Percentiles rank a stretch among this genome's conserved stretches.
These are phyloP conservation scores for Siphamia tubifer DNA, from an alignment of 2,113 vertebrate species.

Conservation along the genomic window DNA sequence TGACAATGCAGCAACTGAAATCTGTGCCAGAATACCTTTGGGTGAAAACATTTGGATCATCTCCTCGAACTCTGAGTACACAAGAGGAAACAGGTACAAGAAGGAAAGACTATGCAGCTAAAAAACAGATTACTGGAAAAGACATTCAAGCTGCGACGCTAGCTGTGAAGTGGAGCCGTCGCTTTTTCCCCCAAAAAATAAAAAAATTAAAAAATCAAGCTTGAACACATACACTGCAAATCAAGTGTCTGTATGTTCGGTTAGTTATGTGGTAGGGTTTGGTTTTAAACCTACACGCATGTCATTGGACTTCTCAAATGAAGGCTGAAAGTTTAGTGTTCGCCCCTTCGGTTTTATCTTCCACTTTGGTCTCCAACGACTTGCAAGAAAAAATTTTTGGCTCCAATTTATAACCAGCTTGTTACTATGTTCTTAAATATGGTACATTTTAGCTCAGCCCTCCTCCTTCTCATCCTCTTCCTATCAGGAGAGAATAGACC, in stretches of 20 bases:
- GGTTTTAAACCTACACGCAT: no score
- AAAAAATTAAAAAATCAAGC: not conserved
- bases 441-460: no score
- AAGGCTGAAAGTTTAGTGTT: not conserved
- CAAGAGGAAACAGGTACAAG: not conserved
- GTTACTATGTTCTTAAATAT: no score
- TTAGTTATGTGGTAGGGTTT: no score
- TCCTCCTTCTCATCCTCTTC: no score
- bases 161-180: conserved; percentile 10
- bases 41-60: not conserved
- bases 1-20: not conserved
- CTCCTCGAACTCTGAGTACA: not conserved
- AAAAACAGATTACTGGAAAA: conserved; percentile 4
- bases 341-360: no score
- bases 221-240: not conserved
- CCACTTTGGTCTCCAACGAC: no score
- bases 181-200: no score
- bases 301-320: not conserved
- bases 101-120: not conserved
- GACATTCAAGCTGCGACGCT: conserved; percentile 12
- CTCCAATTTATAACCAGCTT: no score
- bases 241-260: no score
- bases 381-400: no score
- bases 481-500: no score
- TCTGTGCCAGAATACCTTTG: not conserved